Conservation (phyloP, 2,113 vertebrate species). For the Circaetus gallicus region DNA sequence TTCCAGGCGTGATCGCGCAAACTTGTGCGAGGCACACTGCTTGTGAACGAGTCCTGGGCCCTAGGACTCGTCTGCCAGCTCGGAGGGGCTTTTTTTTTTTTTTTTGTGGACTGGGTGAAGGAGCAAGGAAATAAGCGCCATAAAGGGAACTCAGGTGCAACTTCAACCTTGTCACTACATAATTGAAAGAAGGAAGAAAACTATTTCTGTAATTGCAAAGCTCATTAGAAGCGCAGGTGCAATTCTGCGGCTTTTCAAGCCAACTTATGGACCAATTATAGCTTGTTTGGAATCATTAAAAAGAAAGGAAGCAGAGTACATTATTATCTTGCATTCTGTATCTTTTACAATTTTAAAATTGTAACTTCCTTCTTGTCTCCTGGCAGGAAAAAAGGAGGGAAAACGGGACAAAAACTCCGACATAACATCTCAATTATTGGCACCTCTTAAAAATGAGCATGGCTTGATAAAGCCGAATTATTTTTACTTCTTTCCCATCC, state of each 20-base stretch:
- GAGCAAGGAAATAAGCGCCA: not conserved
- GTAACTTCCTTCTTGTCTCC: not conserved
- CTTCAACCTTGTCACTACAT: not conserved
- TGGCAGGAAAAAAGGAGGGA: not conserved
- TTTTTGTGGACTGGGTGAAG: not conserved
- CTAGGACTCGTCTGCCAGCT: no score
- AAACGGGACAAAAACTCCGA: not conserved
- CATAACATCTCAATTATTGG: not conserved
- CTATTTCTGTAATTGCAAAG: not conserved
- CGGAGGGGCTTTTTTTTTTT: not conserved
- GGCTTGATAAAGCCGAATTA: not conserved
- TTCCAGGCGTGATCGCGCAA: accelerated
- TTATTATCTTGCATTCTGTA: not conserved
- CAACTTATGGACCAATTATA: not conserved
- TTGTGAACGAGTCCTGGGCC: accelerated
- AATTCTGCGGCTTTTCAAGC: not conserved
- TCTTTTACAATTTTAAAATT: not conserved
- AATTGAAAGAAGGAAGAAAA: not conserved
- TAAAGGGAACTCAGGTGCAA: not conserved
- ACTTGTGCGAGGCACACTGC: accelerated
- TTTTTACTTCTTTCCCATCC: not conserved
- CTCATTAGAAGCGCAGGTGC: not conserved
- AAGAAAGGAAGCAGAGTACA: not conserved
- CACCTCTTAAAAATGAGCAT: not conserved
- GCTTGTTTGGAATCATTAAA: not conserved